phyloP scores from a whole-genome alignment of 1,140 invertebrate species.

The Orius insidiosus region DNA sequence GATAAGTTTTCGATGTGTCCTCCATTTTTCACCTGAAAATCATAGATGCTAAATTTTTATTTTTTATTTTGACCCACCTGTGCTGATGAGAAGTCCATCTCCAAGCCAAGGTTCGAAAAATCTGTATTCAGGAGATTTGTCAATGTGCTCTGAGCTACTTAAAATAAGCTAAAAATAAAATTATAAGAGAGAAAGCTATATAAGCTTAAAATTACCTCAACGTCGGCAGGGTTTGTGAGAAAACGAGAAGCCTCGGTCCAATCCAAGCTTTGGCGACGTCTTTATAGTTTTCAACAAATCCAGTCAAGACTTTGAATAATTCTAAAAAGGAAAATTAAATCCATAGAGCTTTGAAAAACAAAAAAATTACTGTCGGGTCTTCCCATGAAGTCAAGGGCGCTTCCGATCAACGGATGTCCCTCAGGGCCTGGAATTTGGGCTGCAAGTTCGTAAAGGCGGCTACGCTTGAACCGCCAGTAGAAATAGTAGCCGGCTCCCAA shows the following conservation, averaged over 20 bases:
- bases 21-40: constrained; percentile 57
- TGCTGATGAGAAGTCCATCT: constrained; percentile 53
- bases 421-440: too few relatives aligned
- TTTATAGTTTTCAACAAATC: constrained; percentile 6
- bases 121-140: constrained; percentile 50
- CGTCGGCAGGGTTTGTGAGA: constrained; percentile 53
- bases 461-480: too few relatives aligned
- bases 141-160: constrained; percentile 33
- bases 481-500: too few relatives aligned
- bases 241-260: constrained; percentile 50
- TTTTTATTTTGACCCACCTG: constrained; percentile 37
- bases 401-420: too few relatives aligned
- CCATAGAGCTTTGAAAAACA: too few relatives aligned
- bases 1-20: constrained; percentile 66
- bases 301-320: too few relatives aligned
- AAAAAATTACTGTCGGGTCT: too few relatives aligned
- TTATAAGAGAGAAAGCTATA: too few relatives aligned
- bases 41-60: background rate
- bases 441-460: too few relatives aligned
- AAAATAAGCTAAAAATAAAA: constrained; percentile 10
- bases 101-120: constrained; percentile 60
- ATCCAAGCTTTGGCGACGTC: constrained; percentile 50
- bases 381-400: too few relatives aligned
- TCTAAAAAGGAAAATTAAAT: too few relatives aligned
- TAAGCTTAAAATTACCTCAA: constrained; percentile 39